Percentiles rank a stretch among this genome's conserved stretches.
Evolutionary conservation across 2,888 invertebrate genomes (phyloP).

Genomic region (Agrochola lychnidis): DNA sequence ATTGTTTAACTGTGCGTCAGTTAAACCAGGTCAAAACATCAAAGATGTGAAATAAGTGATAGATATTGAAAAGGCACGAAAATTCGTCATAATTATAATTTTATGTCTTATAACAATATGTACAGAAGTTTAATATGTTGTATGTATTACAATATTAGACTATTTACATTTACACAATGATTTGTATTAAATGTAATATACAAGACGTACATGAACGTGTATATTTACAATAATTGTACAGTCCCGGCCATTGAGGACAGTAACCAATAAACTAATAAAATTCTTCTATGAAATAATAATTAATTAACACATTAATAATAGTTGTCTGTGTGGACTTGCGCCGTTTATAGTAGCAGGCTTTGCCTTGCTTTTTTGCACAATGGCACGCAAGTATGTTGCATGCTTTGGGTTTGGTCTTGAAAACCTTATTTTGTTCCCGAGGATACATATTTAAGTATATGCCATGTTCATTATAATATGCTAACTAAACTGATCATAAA

Average conservation of each 20-base stretch:
- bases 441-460: conserved; percentile 20
- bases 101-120: conserved; percentile 64
- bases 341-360: neutral
- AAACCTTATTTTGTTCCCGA: conserved; percentile 53
- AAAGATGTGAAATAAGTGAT: conserved; percentile 25
- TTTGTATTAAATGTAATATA: conserved; percentile 49
- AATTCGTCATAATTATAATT: conserved; percentile 65
- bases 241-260: conserved; percentile 34
- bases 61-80: conserved; percentile 81
- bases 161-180: conserved; percentile 59
- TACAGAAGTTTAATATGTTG: conserved; percentile 85
- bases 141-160: conserved; percentile 33
- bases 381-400: neutral
- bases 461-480: conserved; percentile 2
- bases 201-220: conserved; percentile 26
- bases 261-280: conserved; percentile 23
- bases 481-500: neutral
- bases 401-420: neutral
- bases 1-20: neutral
- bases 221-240: conserved; percentile 59
- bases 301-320: conserved; percentile 13
- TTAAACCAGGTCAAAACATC: conserved; percentile 22
- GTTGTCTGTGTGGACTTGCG: conserved; percentile 5
- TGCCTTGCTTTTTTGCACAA: conserved; percentile 5
- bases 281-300: neutral